Conservation (phyloP, 2,888 invertebrate species). For the Dasypogon diadema region DNA sequence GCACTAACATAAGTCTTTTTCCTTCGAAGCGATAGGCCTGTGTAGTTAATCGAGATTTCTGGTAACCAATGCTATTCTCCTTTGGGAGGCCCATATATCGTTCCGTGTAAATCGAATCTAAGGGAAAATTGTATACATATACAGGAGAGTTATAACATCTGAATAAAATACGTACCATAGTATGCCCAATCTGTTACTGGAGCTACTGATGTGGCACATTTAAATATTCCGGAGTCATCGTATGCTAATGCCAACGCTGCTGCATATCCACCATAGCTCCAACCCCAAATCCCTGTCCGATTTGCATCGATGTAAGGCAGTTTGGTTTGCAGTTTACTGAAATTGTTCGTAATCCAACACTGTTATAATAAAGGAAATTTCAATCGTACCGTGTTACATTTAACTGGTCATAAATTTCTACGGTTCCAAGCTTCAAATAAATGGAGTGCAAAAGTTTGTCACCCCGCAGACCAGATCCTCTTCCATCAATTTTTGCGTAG, state of each 20-base stretch:
- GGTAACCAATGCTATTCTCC: constrained; percentile 81
- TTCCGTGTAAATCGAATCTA: constrained; percentile 97
- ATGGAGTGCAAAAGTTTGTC: constrained; percentile 84
- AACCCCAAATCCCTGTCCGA: constrained; percentile 95
- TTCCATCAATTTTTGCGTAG: constrained; percentile 89
- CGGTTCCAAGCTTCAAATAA: constrained; percentile 86
- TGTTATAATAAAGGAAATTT: too few relatives aligned
- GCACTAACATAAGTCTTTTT: constrained; percentile 90
- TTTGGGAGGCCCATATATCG: constrained; percentile 92
- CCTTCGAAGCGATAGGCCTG: constrained; percentile 74
- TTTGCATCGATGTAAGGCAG: constrained; percentile 81
- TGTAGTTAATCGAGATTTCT: constrained; percentile 80
- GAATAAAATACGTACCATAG: too few relatives aligned
- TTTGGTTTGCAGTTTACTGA: constrained; percentile 71
- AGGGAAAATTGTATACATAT: too few relatives aligned
- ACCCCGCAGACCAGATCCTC: constrained; percentile 90
- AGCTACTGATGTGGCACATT: constrained; percentile 94
- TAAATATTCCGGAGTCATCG: constrained; percentile 81
- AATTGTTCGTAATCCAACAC: background rate
- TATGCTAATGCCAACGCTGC: constrained; percentile 87
- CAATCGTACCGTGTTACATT: constrained; percentile 74
- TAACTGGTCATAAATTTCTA: constrained; percentile 93
- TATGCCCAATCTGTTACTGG: constrained; percentile 97
- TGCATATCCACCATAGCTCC: constrained; percentile 98
- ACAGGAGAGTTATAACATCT: too few relatives aligned